A percentile compares a stretch with the other conserved stretches of the same genome.
These are phyloP conservation scores for Zygogramma bicolorata DNA, from an alignment of 2,888 invertebrate species.

Conservation along the genomic window DNA sequence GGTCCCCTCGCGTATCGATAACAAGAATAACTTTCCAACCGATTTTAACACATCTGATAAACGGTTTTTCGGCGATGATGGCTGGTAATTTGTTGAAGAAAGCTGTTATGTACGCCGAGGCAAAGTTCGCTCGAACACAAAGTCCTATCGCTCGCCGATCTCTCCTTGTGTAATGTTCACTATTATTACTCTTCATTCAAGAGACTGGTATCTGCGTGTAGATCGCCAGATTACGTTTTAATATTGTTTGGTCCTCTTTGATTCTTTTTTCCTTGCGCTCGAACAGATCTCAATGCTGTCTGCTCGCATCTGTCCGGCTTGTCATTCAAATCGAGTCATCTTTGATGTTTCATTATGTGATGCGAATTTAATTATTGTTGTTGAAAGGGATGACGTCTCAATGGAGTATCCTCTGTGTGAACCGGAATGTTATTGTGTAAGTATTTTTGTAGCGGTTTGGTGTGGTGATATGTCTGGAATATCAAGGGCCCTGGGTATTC, in stretches of 20 bases:
- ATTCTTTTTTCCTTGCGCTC: constrained; percentile 49
- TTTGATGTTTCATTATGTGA: constrained; percentile 29
- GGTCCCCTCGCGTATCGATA: background rate
- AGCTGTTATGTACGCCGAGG: constrained; percentile 9
- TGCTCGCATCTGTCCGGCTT: constrained; percentile 9
- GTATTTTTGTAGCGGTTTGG: constrained; percentile 10
- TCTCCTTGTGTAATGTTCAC: constrained; percentile 53
- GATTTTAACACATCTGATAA: constrained; percentile 7
- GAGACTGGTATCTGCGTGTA: constrained; percentile 48
- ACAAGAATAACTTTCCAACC: background rate
- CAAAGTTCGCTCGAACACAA: constrained; percentile 15
- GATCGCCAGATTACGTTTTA: constrained; percentile 55
- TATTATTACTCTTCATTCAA: constrained; percentile 55
- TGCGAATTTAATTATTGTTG: constrained; percentile 42
- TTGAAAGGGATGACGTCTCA: constrained; percentile 24
- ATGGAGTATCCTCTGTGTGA: constrained; percentile 22
- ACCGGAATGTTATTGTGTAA: constrained; percentile 27
- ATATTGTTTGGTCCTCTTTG: constrained; percentile 53
- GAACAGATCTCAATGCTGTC: constrained; percentile 48
- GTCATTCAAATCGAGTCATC: constrained; percentile 26
- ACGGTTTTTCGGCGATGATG: constrained; percentile 23
- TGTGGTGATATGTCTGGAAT: too few species aligned
- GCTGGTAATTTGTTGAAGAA: constrained; percentile 37
- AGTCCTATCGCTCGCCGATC: constrained; percentile 40
- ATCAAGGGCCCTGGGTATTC: too few species aligned